Evolutionary conservation across 64 coral and sea anemone species (phyloP), one percentile per base, ranked within the genome.

Genomic region (Stichodactyla mertensii): DNA sequence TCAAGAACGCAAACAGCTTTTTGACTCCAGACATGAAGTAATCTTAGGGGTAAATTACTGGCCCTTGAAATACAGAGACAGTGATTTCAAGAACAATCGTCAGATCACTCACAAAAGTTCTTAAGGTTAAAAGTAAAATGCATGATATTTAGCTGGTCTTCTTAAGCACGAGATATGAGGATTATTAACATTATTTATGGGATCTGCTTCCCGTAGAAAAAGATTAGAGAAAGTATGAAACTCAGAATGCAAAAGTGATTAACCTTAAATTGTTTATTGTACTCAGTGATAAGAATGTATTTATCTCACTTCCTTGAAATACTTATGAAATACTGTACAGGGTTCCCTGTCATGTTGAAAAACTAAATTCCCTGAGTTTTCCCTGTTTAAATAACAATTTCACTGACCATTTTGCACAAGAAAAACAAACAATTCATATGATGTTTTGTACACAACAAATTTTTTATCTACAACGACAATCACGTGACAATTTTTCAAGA

Each of bases 81-180:
- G 23, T 10, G 69, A 27, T 23, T 74, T 74, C 69, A 74, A 74
- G 9, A 27, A 74, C 69, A 74, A 74, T 74, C 24, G 36, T 8
- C 24, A 31, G 26, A 12, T 74, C 69, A 9, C 24, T 74, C 69
- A 74, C 24, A 74, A 74, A 74, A 74, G 24, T 74, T 26, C 69
- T 31, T 11, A 74, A 74, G 69, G 69, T 74, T 74, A 74, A 74
- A 26, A 74, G 69, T 74, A 74, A 74, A 27, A 74, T 74, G 69
- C 16, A 74, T 74, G 24, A 36, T 74, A 74, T 36, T 74, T 74
- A 36, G 69, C 69, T 74, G 69, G 7, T 13, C 24, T 23, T 74
- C 69, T 74, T 27, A 74, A 9, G 24, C 26, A 74, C 27, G 69
- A 74, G 69, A 74, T 74, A 74, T 74, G 69, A 31, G 24, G 69